Conservation (phyloP, 2,113 vertebrate species). For the Pluvianellus socialis region DNA sequence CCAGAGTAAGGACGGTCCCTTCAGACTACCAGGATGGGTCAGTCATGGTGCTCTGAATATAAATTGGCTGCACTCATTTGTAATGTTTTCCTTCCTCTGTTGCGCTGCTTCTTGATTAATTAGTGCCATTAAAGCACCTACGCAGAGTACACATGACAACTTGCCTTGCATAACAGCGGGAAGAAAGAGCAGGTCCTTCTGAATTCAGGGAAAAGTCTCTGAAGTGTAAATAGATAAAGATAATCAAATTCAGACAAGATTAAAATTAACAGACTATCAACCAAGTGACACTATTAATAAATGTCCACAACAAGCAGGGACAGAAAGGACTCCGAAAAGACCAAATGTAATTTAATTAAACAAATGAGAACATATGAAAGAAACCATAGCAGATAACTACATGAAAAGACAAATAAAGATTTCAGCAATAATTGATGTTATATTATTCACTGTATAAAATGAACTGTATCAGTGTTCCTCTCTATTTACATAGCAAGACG, state of each 20-base stretch:
- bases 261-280: conserved; percentile 71
- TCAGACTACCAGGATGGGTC: background rate
- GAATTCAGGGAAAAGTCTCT: conserved; percentile 52
- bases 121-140: conserved; percentile 43
- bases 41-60: background rate
- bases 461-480: background rate
- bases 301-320: conserved; percentile 49
- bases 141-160: background rate
- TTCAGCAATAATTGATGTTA: conserved; percentile 35
- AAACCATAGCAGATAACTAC: conserved; percentile 7
- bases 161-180: background rate
- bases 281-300: conserved; percentile 69
- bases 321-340: conserved; percentile 38
- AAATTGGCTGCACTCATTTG: background rate
- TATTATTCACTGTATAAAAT: conserved; percentile 4
- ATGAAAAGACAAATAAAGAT: conserved; percentile 46
- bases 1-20: background rate
- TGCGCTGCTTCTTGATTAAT: conserved; percentile 29
- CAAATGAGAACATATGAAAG: conserved; percentile 36
- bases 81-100: conserved; percentile 5
- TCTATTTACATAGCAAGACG: background rate
- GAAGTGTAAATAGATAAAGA: conserved; percentile 68
- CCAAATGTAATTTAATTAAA: conserved; percentile 66
- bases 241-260: conserved; percentile 66
- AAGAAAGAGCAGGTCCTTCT: conserved; percentile 13